These are phyloP conservation scores for Xenops minutus DNA, from an alignment of 2,797 vertebrate genomes.

Conservation along the genomic window DNA sequence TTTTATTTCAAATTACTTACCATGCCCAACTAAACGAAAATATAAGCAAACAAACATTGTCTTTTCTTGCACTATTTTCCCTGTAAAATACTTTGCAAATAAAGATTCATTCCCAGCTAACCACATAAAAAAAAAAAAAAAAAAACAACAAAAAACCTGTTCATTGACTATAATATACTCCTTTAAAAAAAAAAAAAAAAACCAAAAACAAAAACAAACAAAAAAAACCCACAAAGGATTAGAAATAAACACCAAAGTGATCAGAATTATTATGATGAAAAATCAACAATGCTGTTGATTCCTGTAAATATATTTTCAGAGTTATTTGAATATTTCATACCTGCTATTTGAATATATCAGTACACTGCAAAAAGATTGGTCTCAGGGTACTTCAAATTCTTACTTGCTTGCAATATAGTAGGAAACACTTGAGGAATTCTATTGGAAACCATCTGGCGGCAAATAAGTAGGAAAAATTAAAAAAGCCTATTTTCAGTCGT, in stretches of 20 bases:
- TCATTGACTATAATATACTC: background rate
- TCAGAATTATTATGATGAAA: background rate
- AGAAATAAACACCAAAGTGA: background rate
- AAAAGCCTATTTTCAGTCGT: slow-evolving; percentile 37
- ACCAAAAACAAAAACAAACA: background rate
- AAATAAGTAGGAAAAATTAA: slow-evolving; percentile 48
- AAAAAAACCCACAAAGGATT: background rate
- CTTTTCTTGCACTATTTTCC: background rate
- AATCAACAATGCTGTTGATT: background rate
- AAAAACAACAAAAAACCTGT: background rate
- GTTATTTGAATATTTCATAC: background rate
- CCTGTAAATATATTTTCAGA: background rate
- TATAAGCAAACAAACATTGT: background rate
- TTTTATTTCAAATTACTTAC: background rate
- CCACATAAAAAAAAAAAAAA: background rate
- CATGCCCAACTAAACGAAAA: background rate
- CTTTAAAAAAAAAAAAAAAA: background rate
- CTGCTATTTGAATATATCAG: background rate
- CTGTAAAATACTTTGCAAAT: background rate
- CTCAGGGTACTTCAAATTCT: background rate
- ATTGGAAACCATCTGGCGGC: slow-evolving; percentile 32
- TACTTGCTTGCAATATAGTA: background rate
- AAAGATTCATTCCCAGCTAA: background rate
- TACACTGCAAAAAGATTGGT: background rate
- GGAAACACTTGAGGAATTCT: slow-evolving; percentile 40